Percentiles rank a stretch among this genome's conserved stretches.
phyloP scores from a whole-genome alignment of 2,113 vertebrate species.

The Periophthalmodon schlosseri region DNA sequence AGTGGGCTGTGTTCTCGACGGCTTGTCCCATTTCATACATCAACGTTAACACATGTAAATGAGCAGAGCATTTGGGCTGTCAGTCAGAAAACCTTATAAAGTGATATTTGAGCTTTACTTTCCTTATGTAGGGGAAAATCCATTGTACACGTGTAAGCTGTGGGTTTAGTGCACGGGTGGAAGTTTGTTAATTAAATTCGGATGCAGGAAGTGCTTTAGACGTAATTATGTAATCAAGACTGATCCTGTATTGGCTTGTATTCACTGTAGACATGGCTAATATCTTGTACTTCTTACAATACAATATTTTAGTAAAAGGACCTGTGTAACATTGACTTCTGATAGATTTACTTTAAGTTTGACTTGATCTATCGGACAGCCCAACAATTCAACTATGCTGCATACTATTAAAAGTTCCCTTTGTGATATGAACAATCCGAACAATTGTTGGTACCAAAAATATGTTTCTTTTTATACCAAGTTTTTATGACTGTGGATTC shows the following conservation, averaged over 20 bases:
- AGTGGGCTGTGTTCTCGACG: neutral
- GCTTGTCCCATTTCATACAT: neutral
- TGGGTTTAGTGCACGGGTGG: neutral
- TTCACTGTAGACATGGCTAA: slow-evolving; percentile 20
- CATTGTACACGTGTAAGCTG: neutral
- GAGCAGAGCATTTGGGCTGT: neutral
- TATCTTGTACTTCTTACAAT: slow-evolving; percentile 12
- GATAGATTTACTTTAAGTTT: neutral
- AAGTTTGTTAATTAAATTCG: slow-evolving; percentile 34
- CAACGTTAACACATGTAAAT: neutral
- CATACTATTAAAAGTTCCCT: neutral
- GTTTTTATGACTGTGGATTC: too few species aligned
- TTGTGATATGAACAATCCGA: too few species aligned
- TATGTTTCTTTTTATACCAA: too few species aligned
- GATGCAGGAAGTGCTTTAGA: slow-evolving; percentile 2
- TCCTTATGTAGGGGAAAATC: neutral
- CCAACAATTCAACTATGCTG: neutral
- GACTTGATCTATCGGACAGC: neutral
- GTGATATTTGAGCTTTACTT: neutral
- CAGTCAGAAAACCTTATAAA: neutral
- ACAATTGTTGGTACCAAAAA: too few species aligned
- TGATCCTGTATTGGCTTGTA: slow-evolving; percentile 12
- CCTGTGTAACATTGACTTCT: neutral
- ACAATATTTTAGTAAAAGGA: slow-evolving; percentile 20
- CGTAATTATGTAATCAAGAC: slow-evolving; percentile 1